Evolutionary conservation across 2,113 vertebrate species (phyloP).

Genomic region (Eleginops maclovinus): DNA sequence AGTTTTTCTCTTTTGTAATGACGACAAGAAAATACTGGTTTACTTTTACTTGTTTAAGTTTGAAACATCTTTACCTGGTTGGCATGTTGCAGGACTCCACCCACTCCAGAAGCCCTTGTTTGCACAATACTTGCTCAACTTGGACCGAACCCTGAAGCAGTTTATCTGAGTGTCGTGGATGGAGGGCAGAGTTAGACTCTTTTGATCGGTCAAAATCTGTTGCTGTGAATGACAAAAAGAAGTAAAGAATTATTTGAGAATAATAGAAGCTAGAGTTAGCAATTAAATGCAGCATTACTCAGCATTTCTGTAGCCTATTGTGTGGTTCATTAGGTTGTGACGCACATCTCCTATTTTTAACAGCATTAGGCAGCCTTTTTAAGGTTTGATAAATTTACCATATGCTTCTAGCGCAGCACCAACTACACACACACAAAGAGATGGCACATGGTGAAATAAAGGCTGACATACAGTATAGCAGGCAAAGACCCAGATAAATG

Average conservation of each 20-base stretch:
- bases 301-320: neutral
- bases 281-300: neutral
- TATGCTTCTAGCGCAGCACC: neutral
- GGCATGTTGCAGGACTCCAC: slow-evolving; percentile 75
- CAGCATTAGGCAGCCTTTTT: neutral
- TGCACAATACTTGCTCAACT: slow-evolving; percentile 74
- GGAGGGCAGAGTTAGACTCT: slow-evolving; percentile 23
- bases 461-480: neutral
- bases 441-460: neutral
- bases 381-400: neutral
- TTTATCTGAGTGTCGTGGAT: neutral
- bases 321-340: neutral
- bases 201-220: slow-evolving; percentile 33
- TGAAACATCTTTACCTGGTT: slow-evolving; percentile 57
- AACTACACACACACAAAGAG: neutral
- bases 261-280: neutral
- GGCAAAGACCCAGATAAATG: neutral
- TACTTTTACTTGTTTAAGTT: neutral
- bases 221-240: slow-evolving; percentile 31
- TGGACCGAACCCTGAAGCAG: slow-evolving; percentile 79
- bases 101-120: slow-evolving; percentile 78
- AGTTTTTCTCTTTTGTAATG: neutral
- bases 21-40: neutral
- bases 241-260: neutral
- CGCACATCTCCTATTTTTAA: neutral